Evolutionary conservation across 2,888 invertebrate genomes (phyloP).

Genomic region (Mesorhabditis belari): DNA sequence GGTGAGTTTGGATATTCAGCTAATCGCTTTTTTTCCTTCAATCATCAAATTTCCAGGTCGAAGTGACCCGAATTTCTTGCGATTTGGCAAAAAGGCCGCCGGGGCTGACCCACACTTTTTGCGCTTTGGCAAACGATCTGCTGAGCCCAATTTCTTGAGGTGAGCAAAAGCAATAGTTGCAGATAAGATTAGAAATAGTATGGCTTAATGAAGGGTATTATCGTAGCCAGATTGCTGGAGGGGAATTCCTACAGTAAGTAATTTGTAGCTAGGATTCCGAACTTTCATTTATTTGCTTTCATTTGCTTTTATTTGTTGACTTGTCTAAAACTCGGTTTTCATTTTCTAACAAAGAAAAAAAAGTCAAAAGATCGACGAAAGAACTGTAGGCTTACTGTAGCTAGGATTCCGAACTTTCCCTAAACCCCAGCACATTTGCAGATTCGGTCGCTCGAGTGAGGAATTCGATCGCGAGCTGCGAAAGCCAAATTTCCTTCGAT

Average conservation of each 20-base stretch:
- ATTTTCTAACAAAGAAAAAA: not conserved
- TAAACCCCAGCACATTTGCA: constrained; percentile 6
- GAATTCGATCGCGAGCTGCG: constrained; percentile 38
- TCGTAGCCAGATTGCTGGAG: too few species aligned
- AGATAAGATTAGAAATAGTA: too few species aligned
- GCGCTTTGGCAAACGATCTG: constrained; percentile 40
- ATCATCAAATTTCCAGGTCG: constrained; percentile 27
- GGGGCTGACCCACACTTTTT: constrained; percentile 43
- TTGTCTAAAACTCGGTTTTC: constrained; percentile 38
- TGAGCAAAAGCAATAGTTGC: too few species aligned
- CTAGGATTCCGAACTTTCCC: not conserved
- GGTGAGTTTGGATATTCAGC: too few species aligned
- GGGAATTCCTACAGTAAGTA: not conserved
- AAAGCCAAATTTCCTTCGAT: constrained; percentile 48
- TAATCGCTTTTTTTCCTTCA: too few species aligned
- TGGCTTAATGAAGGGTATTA: too few species aligned
- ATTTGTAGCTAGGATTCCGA: not conserved
- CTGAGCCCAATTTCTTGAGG: constrained; percentile 49
- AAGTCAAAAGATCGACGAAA: not conserved
- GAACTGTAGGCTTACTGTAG: not conserved
- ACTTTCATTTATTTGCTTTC: too few species aligned
- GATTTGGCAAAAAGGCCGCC: constrained; percentile 45
- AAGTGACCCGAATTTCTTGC: constrained; percentile 46
- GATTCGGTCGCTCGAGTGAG: constrained; percentile 34
- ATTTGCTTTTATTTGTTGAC: too few species aligned